These are phyloP conservation scores for Erinaceus europaeus DNA, from an alignment of 2,113 vertebrate species.

Conservation along the genomic window DNA sequence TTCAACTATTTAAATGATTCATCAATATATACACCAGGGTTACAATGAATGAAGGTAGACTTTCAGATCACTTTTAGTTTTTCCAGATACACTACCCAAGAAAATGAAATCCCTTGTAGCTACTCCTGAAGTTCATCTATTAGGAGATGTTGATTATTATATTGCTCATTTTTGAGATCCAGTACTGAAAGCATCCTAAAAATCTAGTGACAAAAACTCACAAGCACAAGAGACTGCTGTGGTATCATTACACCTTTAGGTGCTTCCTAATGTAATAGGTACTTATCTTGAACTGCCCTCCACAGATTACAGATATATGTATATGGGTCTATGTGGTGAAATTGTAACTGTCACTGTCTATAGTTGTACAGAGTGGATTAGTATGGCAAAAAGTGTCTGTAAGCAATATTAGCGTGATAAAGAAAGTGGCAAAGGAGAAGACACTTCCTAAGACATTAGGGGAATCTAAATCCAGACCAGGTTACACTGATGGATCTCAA, in stretches of 20 bases:
- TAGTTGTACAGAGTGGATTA: not conserved
- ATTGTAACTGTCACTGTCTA: not conserved
- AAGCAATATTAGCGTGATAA: not conserved
- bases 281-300: slow-evolving; percentile 8
- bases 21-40: not conserved
- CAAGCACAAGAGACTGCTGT: not conserved
- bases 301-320: not conserved
- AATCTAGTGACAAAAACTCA: not conserved
- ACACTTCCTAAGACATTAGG: not conserved
- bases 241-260: not conserved
- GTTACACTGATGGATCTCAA: not conserved
- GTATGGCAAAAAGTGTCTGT: not conserved
- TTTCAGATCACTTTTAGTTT: no score
- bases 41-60: not conserved
- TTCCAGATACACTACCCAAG: not conserved
- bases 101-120: not conserved
- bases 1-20: not conserved
- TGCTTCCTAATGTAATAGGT: not conserved
- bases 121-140: not conserved
- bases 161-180: not conserved
- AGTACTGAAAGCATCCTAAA: not conserved
- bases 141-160: not conserved
- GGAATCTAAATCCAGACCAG: not conserved
- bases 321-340: not conserved
- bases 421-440: not conserved